phyloP scores from a whole-genome alignment of 2,113 vertebrate species.

The Macaca fascicularis region T2T-MFA8v1.1 NC_088378.1:163447001-163447500 shows the following conservation, averaged over 20 bases:
- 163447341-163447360: neutral
- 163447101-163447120: constrained; percentile 39
- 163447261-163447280: neutral
- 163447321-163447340: neutral
- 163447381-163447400: neutral
- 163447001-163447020: constrained; percentile 47
- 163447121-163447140: neutral
- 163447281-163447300: neutral
- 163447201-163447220: neutral
- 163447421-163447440: neutral
- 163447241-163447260: neutral
- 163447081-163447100: constrained; percentile 44
- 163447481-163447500: neutral
- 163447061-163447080: constrained; percentile 65
- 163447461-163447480: neutral
- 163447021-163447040: neutral
- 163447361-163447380: neutral
- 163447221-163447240: neutral
- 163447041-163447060: constrained; percentile 33
- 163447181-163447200: neutral
- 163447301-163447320: neutral
- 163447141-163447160: neutral
- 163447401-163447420: neutral
- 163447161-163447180: neutral
- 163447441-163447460: neutral